Base-by-base conservation (phyloP, 2,888 invertebrate species). In the Heliconius sara region DNA sequence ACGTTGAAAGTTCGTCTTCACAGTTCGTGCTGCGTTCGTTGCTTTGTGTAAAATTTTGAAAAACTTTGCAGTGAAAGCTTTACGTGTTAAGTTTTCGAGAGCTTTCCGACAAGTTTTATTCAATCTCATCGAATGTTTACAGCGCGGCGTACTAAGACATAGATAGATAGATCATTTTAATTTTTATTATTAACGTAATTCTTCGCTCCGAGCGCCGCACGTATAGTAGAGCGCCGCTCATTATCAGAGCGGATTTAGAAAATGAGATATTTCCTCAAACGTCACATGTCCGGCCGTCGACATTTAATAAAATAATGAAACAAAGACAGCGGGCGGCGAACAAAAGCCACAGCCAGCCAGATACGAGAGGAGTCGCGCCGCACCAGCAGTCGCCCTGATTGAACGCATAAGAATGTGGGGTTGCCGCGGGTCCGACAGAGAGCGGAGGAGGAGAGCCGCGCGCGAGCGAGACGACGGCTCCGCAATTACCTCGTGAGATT, bases 401-500 rank as follows among this genome's bases (percentile, higher is more conserved):
- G 94, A 93, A 94, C 91, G 93, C 93, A 91, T 93, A 94, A 94
- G 94, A 94, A 94, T 94, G 94, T 91, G 90, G 91, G 88, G 91
- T 90, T 89, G 85, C 79, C 82, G 83, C 84, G 80, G 86, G 88
- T 84, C 89, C 77, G 85, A 83, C 83, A 79, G 89, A 85, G 89
- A 89, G 81, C 80, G 78, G 82, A 84, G 84, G 22, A 22, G 57
- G n/a, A n/a, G 63, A 90, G 81, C 79, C 78, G 82, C 84, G 84
- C 80, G 80, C 83, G 89, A 92, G 86, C 82, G 91, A 87, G 92
- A 91, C 84, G 86, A 83, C 87, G 85, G 86, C 86, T 91, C 90
- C 93, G 94, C 95, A 95, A 95, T 95, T 95, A 95, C 95, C 93
- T 92, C 91, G 92, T 94, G 94, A 95, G 95, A 95, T 94, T 95